phyloP scores from a whole-genome alignment of 2,113 vertebrate genomes.

The Ceratotherium simum region DNA sequence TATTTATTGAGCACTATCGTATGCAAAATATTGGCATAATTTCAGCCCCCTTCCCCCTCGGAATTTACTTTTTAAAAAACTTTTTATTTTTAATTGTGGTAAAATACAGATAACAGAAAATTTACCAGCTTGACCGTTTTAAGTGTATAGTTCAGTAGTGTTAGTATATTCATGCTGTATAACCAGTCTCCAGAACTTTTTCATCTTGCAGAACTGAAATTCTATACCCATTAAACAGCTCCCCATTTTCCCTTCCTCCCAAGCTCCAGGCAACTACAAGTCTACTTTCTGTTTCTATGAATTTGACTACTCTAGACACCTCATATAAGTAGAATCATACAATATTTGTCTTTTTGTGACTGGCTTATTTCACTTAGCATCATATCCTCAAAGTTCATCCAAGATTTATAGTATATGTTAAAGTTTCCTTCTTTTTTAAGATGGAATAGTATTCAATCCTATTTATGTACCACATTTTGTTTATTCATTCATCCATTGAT shows the following conservation, averaged over 20 bases:
- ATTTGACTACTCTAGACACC: neutral
- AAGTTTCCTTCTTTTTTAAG: conserved; percentile 5
- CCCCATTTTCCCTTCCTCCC: neutral
- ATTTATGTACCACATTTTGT: neutral
- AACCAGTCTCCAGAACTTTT: neutral
- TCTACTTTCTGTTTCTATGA: conserved; percentile 22
- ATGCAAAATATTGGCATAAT: neutral
- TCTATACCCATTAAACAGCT: neutral
- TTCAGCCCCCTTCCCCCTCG: neutral
- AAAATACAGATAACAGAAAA: neutral
- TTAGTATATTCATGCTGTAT: conserved; percentile 7
- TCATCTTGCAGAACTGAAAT: neutral
- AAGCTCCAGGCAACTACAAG: neutral
- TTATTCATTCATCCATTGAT: neutral
- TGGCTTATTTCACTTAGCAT: neutral
- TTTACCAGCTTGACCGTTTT: conserved; percentile 26
- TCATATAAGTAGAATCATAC: neutral
- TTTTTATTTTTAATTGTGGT: neutral
- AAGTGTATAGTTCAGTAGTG: neutral
- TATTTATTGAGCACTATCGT: neutral
- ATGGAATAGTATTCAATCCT: neutral
- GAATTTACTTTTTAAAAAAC: neutral
- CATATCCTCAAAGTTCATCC: neutral
- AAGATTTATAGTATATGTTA: neutral
- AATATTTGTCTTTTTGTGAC: neutral